Conservation (phyloP, 30 jellyfish, hydroid and myxozoan genomes). For the Cassiopea andromeda region DNA sequence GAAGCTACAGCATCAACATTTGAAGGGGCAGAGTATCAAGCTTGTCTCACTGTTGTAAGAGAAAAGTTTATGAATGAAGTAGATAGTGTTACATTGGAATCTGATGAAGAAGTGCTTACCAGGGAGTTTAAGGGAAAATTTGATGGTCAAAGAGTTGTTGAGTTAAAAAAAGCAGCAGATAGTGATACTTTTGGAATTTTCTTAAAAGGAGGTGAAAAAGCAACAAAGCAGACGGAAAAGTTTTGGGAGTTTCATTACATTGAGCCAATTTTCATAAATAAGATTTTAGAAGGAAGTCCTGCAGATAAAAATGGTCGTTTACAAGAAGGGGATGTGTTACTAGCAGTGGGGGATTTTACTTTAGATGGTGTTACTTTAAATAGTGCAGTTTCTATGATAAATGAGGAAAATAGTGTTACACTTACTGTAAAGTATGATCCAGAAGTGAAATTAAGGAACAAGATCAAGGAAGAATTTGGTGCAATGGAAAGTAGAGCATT, state of each 20-base stretch:
- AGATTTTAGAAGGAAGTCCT: slow-evolving; percentile 66
- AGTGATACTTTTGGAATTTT: slow-evolving; percentile 55
- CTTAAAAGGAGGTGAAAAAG: slow-evolving; percentile 74
- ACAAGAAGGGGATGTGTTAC: slow-evolving; percentile 67
- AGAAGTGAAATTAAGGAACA: slow-evolving; percentile 33
- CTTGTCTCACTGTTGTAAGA: slow-evolving; percentile 26
- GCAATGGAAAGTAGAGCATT: slow-evolving; percentile 56
- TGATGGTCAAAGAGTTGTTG: slow-evolving; percentile 51
- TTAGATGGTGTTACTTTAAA: slow-evolving; percentile 43
- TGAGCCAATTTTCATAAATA: slow-evolving; percentile 59
- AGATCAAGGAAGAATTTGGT: slow-evolving; percentile 23
- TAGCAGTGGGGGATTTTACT: slow-evolving; percentile 71
- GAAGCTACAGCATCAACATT: slow-evolving; percentile 39
- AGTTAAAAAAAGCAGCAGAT: slow-evolving; percentile 15
- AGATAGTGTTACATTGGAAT: background rate
- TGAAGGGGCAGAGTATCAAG: slow-evolving; percentile 56
- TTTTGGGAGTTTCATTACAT: slow-evolving; percentile 58
- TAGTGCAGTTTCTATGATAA: slow-evolving; percentile 50
- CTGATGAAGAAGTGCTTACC: slow-evolving; percentile 15
- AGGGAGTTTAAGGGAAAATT: slow-evolving; percentile 36
- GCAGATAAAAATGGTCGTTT: slow-evolving; percentile 43
- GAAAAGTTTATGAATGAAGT: slow-evolving; percentile 35
- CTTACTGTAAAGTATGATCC: slow-evolving; percentile 67
- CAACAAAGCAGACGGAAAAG: slow-evolving; percentile 34
- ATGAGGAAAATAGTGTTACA: slow-evolving; percentile 36